Evolutionary conservation across 2,888 invertebrate genomes (phyloP).

Genomic region (Deilephila elpenor): DNA sequence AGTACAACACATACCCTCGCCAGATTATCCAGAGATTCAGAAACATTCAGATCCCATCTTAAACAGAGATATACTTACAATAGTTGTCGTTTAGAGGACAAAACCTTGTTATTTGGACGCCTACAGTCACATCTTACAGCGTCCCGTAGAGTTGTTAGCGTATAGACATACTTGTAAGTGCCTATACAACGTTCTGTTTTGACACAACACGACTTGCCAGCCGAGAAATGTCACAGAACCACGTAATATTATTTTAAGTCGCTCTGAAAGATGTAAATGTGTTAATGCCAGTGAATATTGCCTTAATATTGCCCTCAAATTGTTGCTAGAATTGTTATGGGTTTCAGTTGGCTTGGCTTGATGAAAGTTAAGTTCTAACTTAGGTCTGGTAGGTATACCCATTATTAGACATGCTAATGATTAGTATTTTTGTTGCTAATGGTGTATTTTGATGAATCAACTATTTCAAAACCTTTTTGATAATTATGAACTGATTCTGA

Average conservation of each 20-base stretch:
- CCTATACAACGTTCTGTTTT: background rate
- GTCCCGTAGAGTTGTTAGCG: constrained; percentile 36
- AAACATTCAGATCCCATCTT: constrained; percentile 70
- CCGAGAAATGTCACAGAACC: constrained; percentile 20
- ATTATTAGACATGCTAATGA: background rate
- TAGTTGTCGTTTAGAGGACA: constrained; percentile 81
- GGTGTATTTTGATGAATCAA: no score
- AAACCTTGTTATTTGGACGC: constrained; percentile 81
- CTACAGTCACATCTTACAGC: constrained; percentile 71
- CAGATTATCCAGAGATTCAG: constrained; percentile 68
- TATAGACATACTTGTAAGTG: constrained; percentile 32
- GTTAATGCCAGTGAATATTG: constrained; percentile 9
- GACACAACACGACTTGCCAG: constrained; percentile 12
- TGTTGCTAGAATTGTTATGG: constrained; percentile 5
- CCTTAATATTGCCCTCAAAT: constrained; percentile 2
- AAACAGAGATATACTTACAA: constrained; percentile 73
- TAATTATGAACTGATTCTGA: no score
- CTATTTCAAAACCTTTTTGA: no score
- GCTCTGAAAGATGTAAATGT: constrained; percentile 6
- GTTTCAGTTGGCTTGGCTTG: background rate
- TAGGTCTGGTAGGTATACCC: background rate
- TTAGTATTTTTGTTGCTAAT: no score
- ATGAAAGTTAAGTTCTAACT: background rate
- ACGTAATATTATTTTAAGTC: constrained; percentile 19
- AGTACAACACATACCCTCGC: constrained; percentile 31